Evolutionary conservation across 2,888 invertebrate genomes (phyloP), one percentile per base, ranked within the genome.

Genomic region (Drosophila imparisetae): DNA sequence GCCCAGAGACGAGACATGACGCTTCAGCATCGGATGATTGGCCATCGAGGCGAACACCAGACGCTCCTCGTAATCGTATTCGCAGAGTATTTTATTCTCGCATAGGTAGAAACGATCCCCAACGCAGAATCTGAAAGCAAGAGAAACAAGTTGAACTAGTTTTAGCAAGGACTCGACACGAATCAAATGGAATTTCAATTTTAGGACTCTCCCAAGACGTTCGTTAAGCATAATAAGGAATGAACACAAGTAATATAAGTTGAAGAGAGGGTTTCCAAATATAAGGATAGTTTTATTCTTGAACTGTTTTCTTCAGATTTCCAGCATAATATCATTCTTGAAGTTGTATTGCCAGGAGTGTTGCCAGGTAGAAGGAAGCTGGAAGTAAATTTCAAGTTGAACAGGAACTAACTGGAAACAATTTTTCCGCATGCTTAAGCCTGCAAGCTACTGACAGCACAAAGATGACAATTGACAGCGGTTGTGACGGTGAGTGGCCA

Each of bases 11-110:
- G 90, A 92, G 32, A 92, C 93, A 71, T 93, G 93, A 6, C 93
- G 92, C 75, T 93, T 93, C 52, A 93, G 80, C 91, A 93, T 93
- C 67, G 98, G 97, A 92, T 97, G 97, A 94, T 97, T 96, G 54
- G 97, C 97, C 97, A 98, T 97, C 92, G 97, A 98, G 75, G 98
- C 98, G 92, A 98, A 98, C 79, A 98, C 97, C 93, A 98, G 94
- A 83, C 98, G 94, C 94, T 99, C 98, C 92, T 98, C 98, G 92
- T 98, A 99, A 93, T 99, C 99, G 92, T 98, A 98, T 93, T 98
- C 98, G 94, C 99, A 99, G 62, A 99, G 95, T 84, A 99, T 98
- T 94, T 98, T 98, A 94, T 98, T 98, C 94, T 98, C 98, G 94
- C 98, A 98, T 87, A 99, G 94, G 94, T 98, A 99, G 94, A 98